phyloP scores from a whole-genome alignment of 2,797 vertebrate species.

The Distichodus sexfasciatus region DNA sequence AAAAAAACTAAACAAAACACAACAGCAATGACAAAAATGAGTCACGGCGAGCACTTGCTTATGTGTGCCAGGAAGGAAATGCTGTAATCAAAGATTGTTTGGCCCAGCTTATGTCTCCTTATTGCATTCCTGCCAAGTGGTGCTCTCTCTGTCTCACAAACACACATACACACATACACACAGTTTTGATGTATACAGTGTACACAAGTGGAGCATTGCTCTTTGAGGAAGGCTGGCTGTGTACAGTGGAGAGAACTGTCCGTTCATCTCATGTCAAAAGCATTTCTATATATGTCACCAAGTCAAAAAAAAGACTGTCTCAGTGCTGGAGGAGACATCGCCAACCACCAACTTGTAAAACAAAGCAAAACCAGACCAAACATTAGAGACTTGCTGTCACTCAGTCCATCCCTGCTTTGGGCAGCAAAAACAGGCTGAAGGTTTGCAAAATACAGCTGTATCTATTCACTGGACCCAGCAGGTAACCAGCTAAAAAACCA shows the following conservation, averaged over 20 bases:
- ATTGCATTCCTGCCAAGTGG: constrained; percentile 38
- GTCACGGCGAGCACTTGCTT: constrained; percentile 18
- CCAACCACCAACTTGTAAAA: constrained; percentile 14
- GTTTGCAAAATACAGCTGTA: too few relatives aligned
- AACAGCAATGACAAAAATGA: constrained; percentile 15
- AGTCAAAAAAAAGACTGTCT: constrained; percentile 49
- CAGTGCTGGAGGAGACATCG: constrained; percentile 25
- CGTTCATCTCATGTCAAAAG: constrained; percentile 75
- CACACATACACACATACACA: neutral
- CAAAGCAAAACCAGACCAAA: neutral
- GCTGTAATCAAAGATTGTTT: constrained; percentile 39
- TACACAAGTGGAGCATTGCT: constrained; percentile 35
- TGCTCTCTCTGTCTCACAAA: constrained; percentile 15
- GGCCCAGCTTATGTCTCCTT: constrained; percentile 40
- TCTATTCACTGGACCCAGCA: too few relatives aligned
- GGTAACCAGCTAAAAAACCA: too few relatives aligned
- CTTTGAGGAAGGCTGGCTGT: constrained; percentile 60
- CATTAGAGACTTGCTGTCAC: too few relatives aligned
- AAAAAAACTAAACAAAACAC: constrained; percentile 7
- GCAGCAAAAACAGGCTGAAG: neutral
- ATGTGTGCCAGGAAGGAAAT: constrained; percentile 37
- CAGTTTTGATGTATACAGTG: constrained; percentile 34
- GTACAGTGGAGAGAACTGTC: constrained; percentile 67
- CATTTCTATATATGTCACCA: constrained; percentile 71
- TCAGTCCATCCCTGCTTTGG: too few relatives aligned